phyloP scores from a whole-genome alignment of 1,140 invertebrate genomes.

The Onthophagus taurus region DNA sequence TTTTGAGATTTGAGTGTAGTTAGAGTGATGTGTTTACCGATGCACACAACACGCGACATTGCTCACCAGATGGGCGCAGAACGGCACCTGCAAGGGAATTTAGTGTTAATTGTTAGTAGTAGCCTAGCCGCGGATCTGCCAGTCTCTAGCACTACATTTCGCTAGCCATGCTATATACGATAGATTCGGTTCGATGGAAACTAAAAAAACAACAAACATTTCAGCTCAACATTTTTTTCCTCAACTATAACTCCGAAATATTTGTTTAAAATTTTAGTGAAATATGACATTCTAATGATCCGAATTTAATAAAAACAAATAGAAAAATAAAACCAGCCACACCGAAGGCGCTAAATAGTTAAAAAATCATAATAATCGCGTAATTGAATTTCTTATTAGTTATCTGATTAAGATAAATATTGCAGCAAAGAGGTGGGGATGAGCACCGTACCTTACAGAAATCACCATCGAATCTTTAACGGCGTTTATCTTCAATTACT shows the following conservation, averaged over 20 bases:
- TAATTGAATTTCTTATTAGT: no score
- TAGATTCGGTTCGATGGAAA: no score
- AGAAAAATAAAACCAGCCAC: background rate
- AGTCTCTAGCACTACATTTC: constrained; percentile 23
- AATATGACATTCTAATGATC: no score
- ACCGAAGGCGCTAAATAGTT: background rate
- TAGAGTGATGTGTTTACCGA: constrained; percentile 65
- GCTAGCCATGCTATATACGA: constrained; percentile 29
- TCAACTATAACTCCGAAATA: no score
- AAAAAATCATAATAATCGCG: no score
- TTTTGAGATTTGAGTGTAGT: constrained; percentile 27
- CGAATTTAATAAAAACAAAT: background rate
- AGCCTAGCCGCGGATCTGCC: constrained; percentile 32
- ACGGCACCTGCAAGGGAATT: constrained; percentile 67
- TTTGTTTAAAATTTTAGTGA: no score
- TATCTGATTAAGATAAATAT: no score
- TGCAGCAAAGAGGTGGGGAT: no score
- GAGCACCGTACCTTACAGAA: no score
- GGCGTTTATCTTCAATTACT: constrained; percentile 27
- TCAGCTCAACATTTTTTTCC: no score
- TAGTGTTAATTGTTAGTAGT: constrained; percentile 48
- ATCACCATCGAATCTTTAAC: no score
- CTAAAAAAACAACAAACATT: no score
- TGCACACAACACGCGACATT: constrained; percentile 85
- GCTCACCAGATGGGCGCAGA: constrained; percentile 83